Percentiles rank a stretch among this genome's conserved stretches.
Evolutionary conservation across 2,113 vertebrate species (phyloP).

Genomic region (Psittacus erithacus): DNA sequence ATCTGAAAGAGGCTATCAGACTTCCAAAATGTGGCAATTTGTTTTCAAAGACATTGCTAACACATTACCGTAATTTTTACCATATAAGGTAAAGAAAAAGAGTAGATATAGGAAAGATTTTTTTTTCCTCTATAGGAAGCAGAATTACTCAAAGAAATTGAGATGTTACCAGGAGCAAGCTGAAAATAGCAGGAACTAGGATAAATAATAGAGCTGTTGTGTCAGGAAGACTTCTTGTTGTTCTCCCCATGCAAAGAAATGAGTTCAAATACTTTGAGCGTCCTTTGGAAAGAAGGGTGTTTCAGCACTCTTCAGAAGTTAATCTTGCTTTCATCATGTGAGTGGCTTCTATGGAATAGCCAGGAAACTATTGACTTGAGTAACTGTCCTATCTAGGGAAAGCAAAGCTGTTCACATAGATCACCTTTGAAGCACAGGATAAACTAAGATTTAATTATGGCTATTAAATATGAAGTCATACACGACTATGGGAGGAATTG

Average conservation of each 20-base stretch:
- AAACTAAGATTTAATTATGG: slow-evolving; percentile 29
- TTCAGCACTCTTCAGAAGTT: neutral
- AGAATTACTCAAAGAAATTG: neutral
- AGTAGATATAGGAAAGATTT: neutral
- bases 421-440: neutral
- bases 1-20: slow-evolving; percentile 26
- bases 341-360: neutral
- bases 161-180: neutral
- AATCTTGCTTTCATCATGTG: neutral
- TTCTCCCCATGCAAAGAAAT: neutral
- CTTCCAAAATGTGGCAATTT: slow-evolving; percentile 6
- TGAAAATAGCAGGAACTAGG: neutral
- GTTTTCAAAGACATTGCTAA: slow-evolving; percentile 10
- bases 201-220: neutral
- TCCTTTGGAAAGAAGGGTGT: neutral
- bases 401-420: neutral
- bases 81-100: slow-evolving; percentile 5
- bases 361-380: neutral
- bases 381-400: neutral
- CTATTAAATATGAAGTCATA: slow-evolving; percentile 28
- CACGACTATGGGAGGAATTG: neutral
- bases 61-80: neutral
- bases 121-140: neutral
- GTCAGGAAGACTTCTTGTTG: neutral
- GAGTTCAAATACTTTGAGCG: neutral